Conservation (phyloP, 1,140 invertebrate species). For the Eumaeus atala region DNA sequence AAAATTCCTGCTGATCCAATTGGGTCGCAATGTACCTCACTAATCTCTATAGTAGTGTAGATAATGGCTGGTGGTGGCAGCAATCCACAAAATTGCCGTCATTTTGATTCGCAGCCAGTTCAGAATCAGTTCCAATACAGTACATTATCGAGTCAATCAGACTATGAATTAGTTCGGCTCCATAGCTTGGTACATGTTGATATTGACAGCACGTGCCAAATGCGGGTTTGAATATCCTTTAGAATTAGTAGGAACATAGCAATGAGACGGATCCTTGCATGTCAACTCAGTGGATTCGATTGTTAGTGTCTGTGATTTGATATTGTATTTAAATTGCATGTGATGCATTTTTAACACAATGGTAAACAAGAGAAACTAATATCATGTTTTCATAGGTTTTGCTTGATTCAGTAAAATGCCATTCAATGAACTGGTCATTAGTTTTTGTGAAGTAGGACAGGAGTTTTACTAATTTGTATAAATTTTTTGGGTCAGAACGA, state of each 20-base stretch:
- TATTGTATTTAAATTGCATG: neutral
- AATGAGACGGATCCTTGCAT: neutral
- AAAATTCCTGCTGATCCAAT: no score
- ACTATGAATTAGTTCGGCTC: neutral
- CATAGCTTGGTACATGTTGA: neutral
- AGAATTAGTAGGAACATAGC: neutral
- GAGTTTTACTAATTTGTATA: no score
- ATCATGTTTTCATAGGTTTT: no score
- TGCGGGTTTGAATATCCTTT: neutral
- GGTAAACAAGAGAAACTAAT: no score
- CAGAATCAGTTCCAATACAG: neutral
- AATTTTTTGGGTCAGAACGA: no score
- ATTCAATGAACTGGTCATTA: no score
- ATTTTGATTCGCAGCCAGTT: constrained; percentile 1
- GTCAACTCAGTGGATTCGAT: constrained; percentile 4
- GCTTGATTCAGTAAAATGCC: no score
- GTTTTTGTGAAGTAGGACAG: no score
- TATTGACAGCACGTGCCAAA: neutral
- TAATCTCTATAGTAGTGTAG: no score
- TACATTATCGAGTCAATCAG: constrained; percentile 5
- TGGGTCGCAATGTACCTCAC: no score
- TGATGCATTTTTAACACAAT: no score
- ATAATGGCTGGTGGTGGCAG: no score
- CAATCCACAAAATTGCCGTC: neutral
- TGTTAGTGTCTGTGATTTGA: neutral